Evolutionary conservation across 2,113 vertebrate genomes (phyloP).

Genomic region (Dermatemys mawii): DNA sequence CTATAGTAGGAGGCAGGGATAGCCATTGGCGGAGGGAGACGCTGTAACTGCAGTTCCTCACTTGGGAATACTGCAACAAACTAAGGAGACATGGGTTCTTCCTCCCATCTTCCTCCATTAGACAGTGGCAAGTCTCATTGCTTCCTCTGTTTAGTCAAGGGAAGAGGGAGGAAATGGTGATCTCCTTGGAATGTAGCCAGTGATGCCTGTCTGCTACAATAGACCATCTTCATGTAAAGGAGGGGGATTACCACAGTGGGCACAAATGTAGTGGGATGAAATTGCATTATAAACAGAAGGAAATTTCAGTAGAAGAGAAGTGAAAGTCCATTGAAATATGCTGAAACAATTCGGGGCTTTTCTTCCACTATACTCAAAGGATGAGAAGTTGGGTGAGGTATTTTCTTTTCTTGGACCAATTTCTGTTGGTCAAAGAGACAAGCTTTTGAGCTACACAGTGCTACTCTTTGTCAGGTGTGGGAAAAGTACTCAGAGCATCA

Average conservation of each 20-base stretch:
- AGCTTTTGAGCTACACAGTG: no score
- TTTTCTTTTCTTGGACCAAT: no score
- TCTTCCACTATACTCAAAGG: background rate
- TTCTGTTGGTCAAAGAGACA: no score
- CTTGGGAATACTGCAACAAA: accelerated
- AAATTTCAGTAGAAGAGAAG: background rate
- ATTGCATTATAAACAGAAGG: background rate
- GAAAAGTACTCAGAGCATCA: no score
- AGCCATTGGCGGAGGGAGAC: accelerated
- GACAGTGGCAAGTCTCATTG: background rate
- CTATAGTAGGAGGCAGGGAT: accelerated
- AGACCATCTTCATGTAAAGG: accelerated
- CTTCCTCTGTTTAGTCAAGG: background rate
- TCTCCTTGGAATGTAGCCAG: background rate
- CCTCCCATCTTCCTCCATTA: accelerated
- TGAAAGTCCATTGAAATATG: background rate
- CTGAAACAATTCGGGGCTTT: background rate
- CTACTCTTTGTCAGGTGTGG: no score
- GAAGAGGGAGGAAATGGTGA: background rate
- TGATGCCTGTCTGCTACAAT: background rate
- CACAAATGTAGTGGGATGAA: no score
- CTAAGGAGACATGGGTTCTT: background rate
- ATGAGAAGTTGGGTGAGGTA: no score
- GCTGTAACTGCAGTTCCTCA: accelerated
- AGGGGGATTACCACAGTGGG: background rate